Percentiles rank a stretch among this genome's conserved stretches.
Conservation (phyloP, 2,113 vertebrate species). For the Nycticebus coucang region DNA sequence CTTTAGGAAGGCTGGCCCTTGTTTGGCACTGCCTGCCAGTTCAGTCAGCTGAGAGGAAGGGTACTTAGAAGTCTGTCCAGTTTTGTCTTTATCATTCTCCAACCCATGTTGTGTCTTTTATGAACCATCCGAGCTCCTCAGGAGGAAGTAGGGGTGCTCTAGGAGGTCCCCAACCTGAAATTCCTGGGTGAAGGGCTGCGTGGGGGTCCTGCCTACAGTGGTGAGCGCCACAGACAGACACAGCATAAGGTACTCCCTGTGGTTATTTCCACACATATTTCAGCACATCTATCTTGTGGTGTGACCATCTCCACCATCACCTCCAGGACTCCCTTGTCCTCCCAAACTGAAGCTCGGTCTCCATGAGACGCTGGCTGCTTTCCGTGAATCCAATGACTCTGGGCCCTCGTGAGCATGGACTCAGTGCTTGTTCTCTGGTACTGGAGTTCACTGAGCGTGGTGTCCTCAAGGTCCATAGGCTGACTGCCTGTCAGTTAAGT, state of each 20-base stretch:
- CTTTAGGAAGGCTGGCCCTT: not conserved
- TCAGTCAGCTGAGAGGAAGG: too few species aligned
- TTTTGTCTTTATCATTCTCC: too few species aligned
- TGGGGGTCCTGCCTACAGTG: too few species aligned
- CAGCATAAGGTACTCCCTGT: too few species aligned
- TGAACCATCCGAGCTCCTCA: too few species aligned
- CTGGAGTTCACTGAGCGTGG: accelerated
- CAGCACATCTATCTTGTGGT: accelerated
- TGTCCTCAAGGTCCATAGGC: not conserved
- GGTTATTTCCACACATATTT: too few species aligned
- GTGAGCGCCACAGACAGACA: too few species aligned
- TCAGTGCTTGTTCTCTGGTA: accelerated
- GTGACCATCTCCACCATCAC: accelerated
- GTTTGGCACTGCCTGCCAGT: not conserved
- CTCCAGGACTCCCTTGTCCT: accelerated
- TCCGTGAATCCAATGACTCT: not conserved
- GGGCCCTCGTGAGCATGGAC: accelerated
- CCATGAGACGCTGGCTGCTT: accelerated
- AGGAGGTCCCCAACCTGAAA: too few species aligned
- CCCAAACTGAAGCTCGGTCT: too few species aligned
- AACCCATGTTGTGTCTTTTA: not conserved
- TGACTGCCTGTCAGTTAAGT: too few species aligned
- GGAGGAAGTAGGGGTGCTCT: not conserved
- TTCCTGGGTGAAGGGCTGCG: too few species aligned
- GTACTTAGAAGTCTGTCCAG: too few species aligned